Base-by-base conservation (phyloP, 2,797 vertebrate species). In the Micromesistius poutassou region DNA sequence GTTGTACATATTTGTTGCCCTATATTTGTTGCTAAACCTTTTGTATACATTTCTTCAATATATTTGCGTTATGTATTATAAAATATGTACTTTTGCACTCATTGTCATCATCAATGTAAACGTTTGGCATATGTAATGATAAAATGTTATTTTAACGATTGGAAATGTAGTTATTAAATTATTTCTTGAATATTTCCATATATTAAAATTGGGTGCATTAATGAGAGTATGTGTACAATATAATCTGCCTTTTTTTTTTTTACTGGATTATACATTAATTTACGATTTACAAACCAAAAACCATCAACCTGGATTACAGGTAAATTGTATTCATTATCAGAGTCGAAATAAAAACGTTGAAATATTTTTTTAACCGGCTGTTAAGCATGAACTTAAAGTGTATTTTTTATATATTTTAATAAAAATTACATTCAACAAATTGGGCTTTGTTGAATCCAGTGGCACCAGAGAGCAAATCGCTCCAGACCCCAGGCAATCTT, bases 1-100 rank as follows among this genome's bases (percentile, higher is more conserved):
- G 1, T 76, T 31, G 76, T 70, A 4, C 62, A 16, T 46, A 38
- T 74, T 74, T 50, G 19, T 3, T 9, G 22, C 77, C 76, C 82
- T 88, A 81, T 86, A 77, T 86, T 85, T 22, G 3, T 7, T 30
- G 62, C 75, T 74, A 6, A 16, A 10, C 30, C 4, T 76, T 71
- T 71, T 30, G 12, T 74, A 35, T 73, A 1, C 14, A 40, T 73
- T 76, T 38, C 28, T 35, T 10, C 33, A 36, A 36, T 81, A 19
- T 30, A 46, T 72, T 71, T 74, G 36, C 16, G 28, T 28, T 0
- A 78, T 78, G 76, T 38, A 3, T 71, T 30, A 71, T 71, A 71
- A 30, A 71, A 71, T 31, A 31, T 71, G 10, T 13, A 74, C 1
- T 66, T 83, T 70, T 74, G 78, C 79, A 83, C 78, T 82, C 28